phyloP scores from a whole-genome alignment of 2,888 invertebrate species.

The Drosophila limbata region DNA sequence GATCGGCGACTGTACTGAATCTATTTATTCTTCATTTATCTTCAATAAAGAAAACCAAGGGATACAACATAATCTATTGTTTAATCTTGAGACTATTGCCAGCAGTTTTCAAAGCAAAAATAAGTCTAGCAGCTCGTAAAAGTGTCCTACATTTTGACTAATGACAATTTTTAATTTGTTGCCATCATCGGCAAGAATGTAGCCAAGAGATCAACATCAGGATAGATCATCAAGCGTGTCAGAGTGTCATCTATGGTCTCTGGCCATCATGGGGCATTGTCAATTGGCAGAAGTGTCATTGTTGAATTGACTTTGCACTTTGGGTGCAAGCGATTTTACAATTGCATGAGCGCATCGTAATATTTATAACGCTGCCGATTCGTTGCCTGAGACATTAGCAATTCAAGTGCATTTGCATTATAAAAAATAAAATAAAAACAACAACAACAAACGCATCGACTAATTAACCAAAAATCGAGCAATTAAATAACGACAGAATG shows the following conservation, averaged over 20 bases:
- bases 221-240: slow-evolving; percentile 21
- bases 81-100: slow-evolving; percentile 8
- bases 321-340: slow-evolving; percentile 13
- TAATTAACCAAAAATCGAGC: slow-evolving; percentile 63
- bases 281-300: slow-evolving; percentile 28
- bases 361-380: slow-evolving; percentile 46
- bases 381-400: slow-evolving; percentile 34
- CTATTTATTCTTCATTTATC: neutral
- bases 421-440: slow-evolving; percentile 25
- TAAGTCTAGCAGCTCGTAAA: slow-evolving; percentile 14
- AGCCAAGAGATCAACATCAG: slow-evolving; percentile 13
- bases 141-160: slow-evolving; percentile 17
- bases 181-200: slow-evolving; percentile 11
- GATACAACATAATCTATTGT: slow-evolving; percentile 7
- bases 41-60: neutral
- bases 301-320: slow-evolving; percentile 42
- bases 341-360: slow-evolving; percentile 62
- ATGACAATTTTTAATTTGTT: slow-evolving; percentile 9
- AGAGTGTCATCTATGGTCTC: slow-evolving; percentile 2
- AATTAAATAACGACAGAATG: slow-evolving; percentile 36
- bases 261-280: slow-evolving; percentile 1
- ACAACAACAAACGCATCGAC: slow-evolving; percentile 31
- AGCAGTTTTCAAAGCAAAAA: neutral
- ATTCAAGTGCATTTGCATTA: slow-evolving; percentile 51
- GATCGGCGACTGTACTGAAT: neutral